Evolutionary conservation across 2,888 invertebrate genomes (phyloP), one percentile per base, ranked within the genome.

Genomic region (Andrena minutula): DNA sequence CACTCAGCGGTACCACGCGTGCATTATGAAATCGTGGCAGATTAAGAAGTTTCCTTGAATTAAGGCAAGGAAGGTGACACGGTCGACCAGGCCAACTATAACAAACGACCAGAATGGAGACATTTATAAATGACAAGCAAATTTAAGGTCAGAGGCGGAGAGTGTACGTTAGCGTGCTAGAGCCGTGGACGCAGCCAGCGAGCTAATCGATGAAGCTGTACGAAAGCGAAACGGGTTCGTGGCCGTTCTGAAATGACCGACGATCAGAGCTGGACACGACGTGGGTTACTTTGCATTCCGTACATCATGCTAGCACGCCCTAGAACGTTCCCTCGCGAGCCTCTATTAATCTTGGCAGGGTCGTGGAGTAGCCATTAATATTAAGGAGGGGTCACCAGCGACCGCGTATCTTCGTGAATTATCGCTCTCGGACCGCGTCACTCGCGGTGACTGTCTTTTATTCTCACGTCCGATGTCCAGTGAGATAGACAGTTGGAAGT

Each of bases 291-390:
- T 86, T 77, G 86, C 88, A 84, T 88, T 84, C 83, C 79, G 80
- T 86, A 75, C 69, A 79, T 65, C 71, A 7, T 82, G 61, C 83
- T 82, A 86, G 82, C 78, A 74, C 76, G 64, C 49, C 76, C 80
- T 82, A 88, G 79, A 82, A 72, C 47, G 72, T 78, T 78, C 66
- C 28, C 41, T 64, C 73, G 79, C 71, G 86, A 83, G 82, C 73
- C 78, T 88, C 91, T 88, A 92, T 93, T 91, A 91, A 92, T 92
- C 91, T 92, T 89, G 84, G 82, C 90, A 79, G 85, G 87, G 86
- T 89, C 84, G 89, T 76, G 84, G 80, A 86, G 82, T 83, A 83
- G 84, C 87, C 90, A 92, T 93, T 93, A 92, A 91, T 91, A 91
- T 90, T 77, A 76, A 88, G 85, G 84, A 79, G 85, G 87, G 90